Evolutionary conservation across 2,113 vertebrate species (phyloP).

Genomic region (Zootoca vivipara): DNA sequence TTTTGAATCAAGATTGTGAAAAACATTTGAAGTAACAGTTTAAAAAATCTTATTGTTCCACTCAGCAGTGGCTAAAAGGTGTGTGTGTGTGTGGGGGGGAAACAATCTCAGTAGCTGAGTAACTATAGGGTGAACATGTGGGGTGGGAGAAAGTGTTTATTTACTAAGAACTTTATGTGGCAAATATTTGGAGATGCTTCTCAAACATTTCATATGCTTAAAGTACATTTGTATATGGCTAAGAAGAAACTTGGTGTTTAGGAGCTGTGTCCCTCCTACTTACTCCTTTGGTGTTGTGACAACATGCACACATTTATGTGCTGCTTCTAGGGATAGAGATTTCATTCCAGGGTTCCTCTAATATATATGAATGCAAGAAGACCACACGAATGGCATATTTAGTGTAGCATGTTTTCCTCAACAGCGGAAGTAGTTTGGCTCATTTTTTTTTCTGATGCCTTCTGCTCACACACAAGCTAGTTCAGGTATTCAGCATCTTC

Average conservation of each 20-base stretch:
- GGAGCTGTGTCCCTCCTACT: not conserved
- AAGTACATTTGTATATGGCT: constrained; percentile 6
- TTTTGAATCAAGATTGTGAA: constrained; percentile 76
- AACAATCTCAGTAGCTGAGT: constrained; percentile 60
- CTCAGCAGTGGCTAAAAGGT: constrained; percentile 51
- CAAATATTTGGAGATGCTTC: constrained; percentile 33
- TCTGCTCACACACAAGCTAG: not conserved
- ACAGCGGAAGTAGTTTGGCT: not conserved
- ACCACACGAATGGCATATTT: not conserved
- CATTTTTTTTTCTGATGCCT: not conserved
- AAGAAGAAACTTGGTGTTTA: not conserved
- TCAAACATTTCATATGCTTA: constrained; percentile 1
- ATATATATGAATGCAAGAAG: not conserved
- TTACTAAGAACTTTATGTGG: constrained; percentile 23
- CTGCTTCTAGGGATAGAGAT: not conserved
- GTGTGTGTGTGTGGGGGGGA: no score
- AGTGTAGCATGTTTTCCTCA: not conserved
- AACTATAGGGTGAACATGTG: constrained; percentile 36
- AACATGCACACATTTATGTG: not conserved
- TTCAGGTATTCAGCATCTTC: not conserved
- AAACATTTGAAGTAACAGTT: constrained; percentile 76
- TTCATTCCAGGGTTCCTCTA: not conserved
- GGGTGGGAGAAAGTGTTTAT: not conserved
- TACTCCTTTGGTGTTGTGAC: not conserved
- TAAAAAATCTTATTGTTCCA: constrained; percentile 65